Conservation (phyloP, 2,113 vertebrate species). For the Seriola rivoliana region DNA sequence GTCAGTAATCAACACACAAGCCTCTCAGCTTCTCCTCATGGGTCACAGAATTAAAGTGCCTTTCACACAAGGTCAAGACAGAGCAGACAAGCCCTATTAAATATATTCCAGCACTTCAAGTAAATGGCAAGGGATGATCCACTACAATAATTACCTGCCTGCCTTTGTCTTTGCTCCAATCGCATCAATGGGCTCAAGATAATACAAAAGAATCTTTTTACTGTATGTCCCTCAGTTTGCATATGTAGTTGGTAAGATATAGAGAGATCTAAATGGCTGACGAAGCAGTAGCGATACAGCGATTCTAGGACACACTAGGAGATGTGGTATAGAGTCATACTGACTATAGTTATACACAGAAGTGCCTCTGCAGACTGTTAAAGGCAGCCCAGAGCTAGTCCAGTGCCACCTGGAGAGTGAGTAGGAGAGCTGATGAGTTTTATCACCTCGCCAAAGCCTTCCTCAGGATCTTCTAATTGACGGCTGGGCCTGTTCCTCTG, state of each 20-base stretch:
- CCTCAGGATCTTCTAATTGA: constrained; percentile 79
- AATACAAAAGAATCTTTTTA: constrained; percentile 27
- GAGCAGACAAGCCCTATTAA: constrained; percentile 73
- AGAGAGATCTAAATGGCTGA: constrained; percentile 25
- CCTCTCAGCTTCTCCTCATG: constrained; percentile 64
- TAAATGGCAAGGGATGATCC: constrained; percentile 63
- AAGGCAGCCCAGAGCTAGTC: constrained; percentile 63
- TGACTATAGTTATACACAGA: constrained; percentile 48
- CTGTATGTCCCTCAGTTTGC: background rate
- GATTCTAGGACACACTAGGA: constrained; percentile 36
- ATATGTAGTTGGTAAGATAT: background rate
- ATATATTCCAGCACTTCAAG: constrained; percentile 74
- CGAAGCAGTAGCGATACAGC: constrained; percentile 16
- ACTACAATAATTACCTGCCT: constrained; percentile 63
- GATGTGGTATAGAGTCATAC: constrained; percentile 30
- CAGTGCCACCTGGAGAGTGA: constrained; percentile 72
- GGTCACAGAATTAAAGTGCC: constrained; percentile 75
- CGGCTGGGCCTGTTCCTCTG: constrained; percentile 77
- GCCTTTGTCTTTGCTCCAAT: constrained; percentile 50
- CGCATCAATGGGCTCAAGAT: background rate
- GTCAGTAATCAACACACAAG: constrained; percentile 70
- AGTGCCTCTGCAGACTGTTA: constrained; percentile 68
- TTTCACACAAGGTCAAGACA: constrained; percentile 81
- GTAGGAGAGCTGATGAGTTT: constrained; percentile 80
- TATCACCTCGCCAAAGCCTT: constrained; percentile 80